phyloP scores from a whole-genome alignment of 1,140 invertebrate species.

The Zaprionus ghesquierei region DNA sequence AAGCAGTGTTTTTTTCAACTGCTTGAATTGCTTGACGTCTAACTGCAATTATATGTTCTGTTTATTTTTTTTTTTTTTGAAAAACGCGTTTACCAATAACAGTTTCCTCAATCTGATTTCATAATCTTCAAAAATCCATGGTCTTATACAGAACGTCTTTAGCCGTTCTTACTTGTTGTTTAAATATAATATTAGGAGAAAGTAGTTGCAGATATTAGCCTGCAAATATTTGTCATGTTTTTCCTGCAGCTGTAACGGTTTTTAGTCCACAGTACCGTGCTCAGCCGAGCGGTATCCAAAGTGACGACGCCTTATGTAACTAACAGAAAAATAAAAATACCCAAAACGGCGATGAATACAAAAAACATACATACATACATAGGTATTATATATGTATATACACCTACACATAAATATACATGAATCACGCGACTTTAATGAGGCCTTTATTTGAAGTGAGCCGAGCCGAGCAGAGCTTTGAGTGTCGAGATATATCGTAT shows the following conservation, averaged over 20 bases:
- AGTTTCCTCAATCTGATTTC: too few relatives aligned
- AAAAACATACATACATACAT: slow-evolving; percentile 1
- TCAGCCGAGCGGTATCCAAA: slow-evolving; percentile 41
- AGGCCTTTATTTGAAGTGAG: slow-evolving; percentile 55
- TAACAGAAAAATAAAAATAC: slow-evolving; percentile 15
- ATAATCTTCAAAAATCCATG: too few relatives aligned
- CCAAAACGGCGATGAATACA: slow-evolving; percentile 12
- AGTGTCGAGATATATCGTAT: slow-evolving; percentile 19
- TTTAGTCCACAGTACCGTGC: slow-evolving; percentile 10
- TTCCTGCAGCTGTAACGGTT: neutral
- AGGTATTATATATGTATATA: neutral
- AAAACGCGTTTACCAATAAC: too few relatives aligned
- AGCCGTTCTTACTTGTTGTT: too few relatives aligned
- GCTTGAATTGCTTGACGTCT: too few relatives aligned
- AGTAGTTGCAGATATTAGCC: neutral
- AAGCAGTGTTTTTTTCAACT: too few relatives aligned
- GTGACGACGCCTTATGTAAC: slow-evolving; percentile 57
- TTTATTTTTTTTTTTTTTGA: too few relatives aligned
- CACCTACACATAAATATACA: neutral
- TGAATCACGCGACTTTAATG: slow-evolving; percentile 50
- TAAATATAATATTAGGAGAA: slow-evolving; percentile 47
- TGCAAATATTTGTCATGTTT: neutral
- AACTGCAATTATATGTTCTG: too few relatives aligned
- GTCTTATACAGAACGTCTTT: too few relatives aligned
- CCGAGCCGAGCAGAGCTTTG: slow-evolving; percentile 21